Conservation (phyloP, 1,140 invertebrate species). For the Lerema accius region DNA sequence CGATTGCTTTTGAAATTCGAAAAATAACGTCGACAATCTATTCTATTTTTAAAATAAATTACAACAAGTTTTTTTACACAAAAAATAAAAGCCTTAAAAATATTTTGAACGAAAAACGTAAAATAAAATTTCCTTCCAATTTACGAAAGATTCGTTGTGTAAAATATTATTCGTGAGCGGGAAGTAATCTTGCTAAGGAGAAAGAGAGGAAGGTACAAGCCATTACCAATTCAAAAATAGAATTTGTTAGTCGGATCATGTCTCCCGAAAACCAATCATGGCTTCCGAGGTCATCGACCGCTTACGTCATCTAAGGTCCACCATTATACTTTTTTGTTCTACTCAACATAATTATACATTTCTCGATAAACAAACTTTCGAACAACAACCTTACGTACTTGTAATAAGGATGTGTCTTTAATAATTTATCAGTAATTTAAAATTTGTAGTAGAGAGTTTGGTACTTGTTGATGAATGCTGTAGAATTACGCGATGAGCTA, state of each 20-base stretch:
- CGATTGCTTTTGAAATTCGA: not conserved
- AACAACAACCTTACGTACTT: constrained; percentile 30
- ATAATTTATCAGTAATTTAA: constrained; percentile 22
- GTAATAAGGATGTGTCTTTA: constrained; percentile 23
- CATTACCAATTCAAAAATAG: constrained; percentile 26
- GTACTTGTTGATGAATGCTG: not conserved
- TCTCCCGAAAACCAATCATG: constrained; percentile 50
- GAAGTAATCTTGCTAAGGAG: constrained; percentile 4
- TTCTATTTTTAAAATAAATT: too few relatives aligned
- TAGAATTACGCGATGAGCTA: not conserved
- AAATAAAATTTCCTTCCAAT: too few relatives aligned
- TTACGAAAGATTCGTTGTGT: too few relatives aligned
- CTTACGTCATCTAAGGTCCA: constrained; percentile 65
- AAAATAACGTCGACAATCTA: too few relatives aligned
- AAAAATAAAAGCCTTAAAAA: too few relatives aligned
- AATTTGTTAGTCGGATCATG: constrained; percentile 53
- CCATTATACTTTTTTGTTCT: constrained; percentile 64
- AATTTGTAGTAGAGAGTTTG: constrained; percentile 23
- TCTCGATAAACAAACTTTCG: constrained; percentile 14
- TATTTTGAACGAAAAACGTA: too few relatives aligned
- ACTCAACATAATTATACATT: constrained; percentile 35
- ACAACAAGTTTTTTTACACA: not conserved
- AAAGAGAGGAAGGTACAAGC: constrained; percentile 18
- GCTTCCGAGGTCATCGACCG: constrained; percentile 53
- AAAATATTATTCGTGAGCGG: constrained; percentile 1